Evolutionary conservation across 2,113 vertebrate genomes (phyloP), one percentile per base, ranked within the genome.

Genomic region (Cricetomys ansorgei): DNA sequence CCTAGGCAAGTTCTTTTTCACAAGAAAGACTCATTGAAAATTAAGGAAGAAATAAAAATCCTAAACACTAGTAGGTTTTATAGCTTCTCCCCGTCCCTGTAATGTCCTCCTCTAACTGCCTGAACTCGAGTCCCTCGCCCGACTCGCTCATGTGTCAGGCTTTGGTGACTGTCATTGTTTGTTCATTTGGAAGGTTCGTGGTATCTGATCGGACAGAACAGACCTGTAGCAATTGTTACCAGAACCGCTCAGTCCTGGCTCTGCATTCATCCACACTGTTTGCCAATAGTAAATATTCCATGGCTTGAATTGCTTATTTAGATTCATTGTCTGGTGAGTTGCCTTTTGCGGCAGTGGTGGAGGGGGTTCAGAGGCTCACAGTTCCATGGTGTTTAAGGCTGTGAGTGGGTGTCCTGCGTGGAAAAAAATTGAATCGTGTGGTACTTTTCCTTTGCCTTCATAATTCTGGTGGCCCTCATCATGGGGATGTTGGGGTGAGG

Each of bases 291-390:
- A 53, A 23, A n/a, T 29, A 8, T 12, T 8, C 6, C 15, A 2
- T 3, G 16, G 3, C 40, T 25, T 6, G 5, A 31, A 25, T 2
- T 27, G 50, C 34, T 67, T 1, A 0, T 5, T 1, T 17, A 21
- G 55, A 27, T 5, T 37, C 13, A 11, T 4, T 16, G 19, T 34
- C 50, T 50, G 69, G 15, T 21, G 3, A 15, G 10, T 53, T 72
- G 75, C 40, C 12, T 17, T 43, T 21, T 21, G 27, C 48, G 7
- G 37, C 53, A 17, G 7, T 3, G 1, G 50, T 31, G 50, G 1
- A 0, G 5, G 17, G 55, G n/a, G 10, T 7, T 3, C 29, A 0
- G 25, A 0, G 2, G 13, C 40, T 3, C 34, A 48, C 21, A 13
- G 64, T 55, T 29, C 55, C n/a, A 15, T 27, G 11, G 55, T 0